Base-by-base conservation (phyloP, 2,888 invertebrate species). In the Danaus chrysippus region DNA sequence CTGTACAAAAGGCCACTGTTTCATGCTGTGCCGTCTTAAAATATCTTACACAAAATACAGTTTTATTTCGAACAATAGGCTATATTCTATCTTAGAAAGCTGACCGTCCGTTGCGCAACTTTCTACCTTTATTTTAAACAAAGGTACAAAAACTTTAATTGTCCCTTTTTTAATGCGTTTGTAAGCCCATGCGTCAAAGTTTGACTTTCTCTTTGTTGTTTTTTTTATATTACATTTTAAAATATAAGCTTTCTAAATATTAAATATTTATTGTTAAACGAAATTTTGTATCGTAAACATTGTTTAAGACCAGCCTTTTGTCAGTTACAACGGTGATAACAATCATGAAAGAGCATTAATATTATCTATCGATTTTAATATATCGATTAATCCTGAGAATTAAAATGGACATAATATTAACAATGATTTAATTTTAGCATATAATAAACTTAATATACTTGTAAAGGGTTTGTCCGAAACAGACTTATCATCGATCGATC, bases 61-160 rank as follows among this genome's bases (percentile, higher is more conserved):
- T 80, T 78, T 75, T 75, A 78, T 76, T 78, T 75, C 72, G 71
- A 77, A 81, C 76, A 78, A 77, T 74, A 72, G 79, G 76, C 74
- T 79, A 82, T 82, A 82, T 83, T 77, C 78, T 79, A 85, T 83
- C 82, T 84, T 87, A 87, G 86, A 87, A 87, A 89, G 87, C 84
- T 83, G 82, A 79, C 81, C 82, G 78, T 83, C 68, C 70, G 69
- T 80, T 89, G 87, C 76, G 82, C 86, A 89, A 89, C 90, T 90
- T 88, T 89, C 90, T 87, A 83, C 84, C 81, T 89, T 87, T 87
- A 85, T 88, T 79, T 79, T 69, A 65, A 73, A 76, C 76, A 87
- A 87, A 85, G 81, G 81, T 82, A 81, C 79, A 76, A 78, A 78
- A 81, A 81, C 77, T 82, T 82, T 75, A 79, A 80, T 73, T 76